Base-by-base conservation (phyloP, 1,140 invertebrate genomes). In the Nixonia krombeini region DNA sequence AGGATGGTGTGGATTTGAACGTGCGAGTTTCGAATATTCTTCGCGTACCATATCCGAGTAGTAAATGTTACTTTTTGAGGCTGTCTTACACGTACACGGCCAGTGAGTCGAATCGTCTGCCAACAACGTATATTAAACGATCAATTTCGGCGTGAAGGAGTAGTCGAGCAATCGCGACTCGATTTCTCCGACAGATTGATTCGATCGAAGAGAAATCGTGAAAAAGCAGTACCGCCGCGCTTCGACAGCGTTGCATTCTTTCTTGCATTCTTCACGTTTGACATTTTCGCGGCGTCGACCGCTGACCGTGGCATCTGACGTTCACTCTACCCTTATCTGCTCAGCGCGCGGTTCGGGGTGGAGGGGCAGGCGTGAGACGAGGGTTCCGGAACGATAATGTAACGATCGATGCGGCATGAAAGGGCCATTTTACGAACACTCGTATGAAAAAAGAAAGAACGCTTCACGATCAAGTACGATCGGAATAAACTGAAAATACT, bases 201-300 rank as follows among this genome's bases (percentile, higher is more conserved):
- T 61, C 46, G 41, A 51, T 46, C 37, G 41, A 53, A 28, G 64
- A 57, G 57, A 67, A 67, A 61, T 67, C 57, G 57, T 55, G 51
- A 67, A 67, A 61, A 67, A 53, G 50, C 47, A 59, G 53, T 66
- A 57, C 61, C 46, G 56, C 42, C 61, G 51, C 47, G 62, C 64
- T 62, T 68, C 57, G 57, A 62, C 57, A 68, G 64, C 57, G 55
- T 66, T 66, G 51, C 64, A 68, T 62, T 57, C 64, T 57, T 61
- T 16, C 52, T 57, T 68, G 42, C 64, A 62, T 68, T 62, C 64
- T 57, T 68, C 64, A 61, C 64, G 56, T 68, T 68, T 68, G 64
- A 68, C 64, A 68, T 68, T 68, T 57, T 68, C 64, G 52, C 64
- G 56, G 16, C 8, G 61, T 68, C 47, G 41, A 68, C 52, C 41